These are phyloP conservation scores for Mola mola DNA, from an alignment of 2,113 vertebrate genomes.

Conservation along the genomic window DNA sequence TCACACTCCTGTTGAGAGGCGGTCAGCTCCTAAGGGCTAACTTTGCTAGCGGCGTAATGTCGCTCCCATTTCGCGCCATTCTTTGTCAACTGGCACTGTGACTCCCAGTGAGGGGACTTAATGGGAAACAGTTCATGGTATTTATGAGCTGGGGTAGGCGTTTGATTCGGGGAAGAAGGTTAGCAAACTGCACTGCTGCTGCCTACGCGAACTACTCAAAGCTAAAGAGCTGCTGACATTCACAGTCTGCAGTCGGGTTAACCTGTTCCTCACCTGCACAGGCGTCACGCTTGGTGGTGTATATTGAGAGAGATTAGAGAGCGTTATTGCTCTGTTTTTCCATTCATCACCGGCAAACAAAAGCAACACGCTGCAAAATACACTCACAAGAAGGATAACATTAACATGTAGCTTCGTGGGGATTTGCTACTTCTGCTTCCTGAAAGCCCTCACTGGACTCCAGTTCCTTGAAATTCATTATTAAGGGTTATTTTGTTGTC, in stretches of 20 bases:
- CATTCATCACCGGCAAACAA: background rate
- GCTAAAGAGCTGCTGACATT: background rate
- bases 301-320: too few species aligned
- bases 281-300: too few species aligned
- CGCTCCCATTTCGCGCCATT: slow-evolving; percentile 32
- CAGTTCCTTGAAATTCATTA: slow-evolving; percentile 37
- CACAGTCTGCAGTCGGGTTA: background rate
- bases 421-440: background rate
- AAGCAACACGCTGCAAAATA: background rate
- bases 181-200: background rate
- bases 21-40: slow-evolving; percentile 22
- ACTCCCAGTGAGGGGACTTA: slow-evolving; percentile 32
- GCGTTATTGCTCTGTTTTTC: too few species aligned
- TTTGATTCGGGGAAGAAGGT: slow-evolving; percentile 16
- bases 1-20: slow-evolving; percentile 21
- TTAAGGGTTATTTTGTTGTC: slow-evolving; percentile 51
- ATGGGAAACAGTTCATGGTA: slow-evolving; percentile 32
- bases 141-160: slow-evolving; percentile 21
- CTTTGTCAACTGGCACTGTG: slow-evolving; percentile 35
- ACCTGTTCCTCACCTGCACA: too few species aligned
- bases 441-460: background rate
- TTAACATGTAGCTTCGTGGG: background rate
- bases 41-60: slow-evolving; percentile 32
- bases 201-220: background rate
- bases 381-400: slow-evolving; percentile 15